Evolutionary conservation across 2,113 vertebrate genomes (phyloP), one percentile per base, ranked within the genome.

Genomic region (Takifugu flavidus): DNA sequence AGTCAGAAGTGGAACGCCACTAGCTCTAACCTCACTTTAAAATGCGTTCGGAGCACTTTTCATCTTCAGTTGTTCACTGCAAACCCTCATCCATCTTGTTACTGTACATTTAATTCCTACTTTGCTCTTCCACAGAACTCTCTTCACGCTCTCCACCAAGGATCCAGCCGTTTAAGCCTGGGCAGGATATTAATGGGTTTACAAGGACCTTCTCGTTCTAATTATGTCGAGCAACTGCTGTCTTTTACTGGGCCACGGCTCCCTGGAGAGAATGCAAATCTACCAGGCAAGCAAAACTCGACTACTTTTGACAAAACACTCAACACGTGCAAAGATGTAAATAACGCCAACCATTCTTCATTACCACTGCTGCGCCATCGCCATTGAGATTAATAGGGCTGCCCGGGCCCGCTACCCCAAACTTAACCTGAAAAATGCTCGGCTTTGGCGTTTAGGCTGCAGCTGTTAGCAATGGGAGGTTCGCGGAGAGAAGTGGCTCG

Each of bases 241-340:
- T 87, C 84, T 92, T 85, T 91, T 91, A 91, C 87, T 91, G 89
- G 90, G 91, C 84, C 89, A 90, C 15, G n/a, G 65, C 70, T 90
- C 89, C 87, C 88, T 2, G 53, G 83, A 85, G 90, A 77, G 83
- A 82, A 87, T 80, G 87, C 83, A 89, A 78, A 90, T 86, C 77
- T 83, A 90, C 86, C 84, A 90, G 80, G 83, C 84, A 87, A 88
- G 90, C 89, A 90, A 87, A 91, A 87, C 84, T 88, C 68, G 80
- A 86, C 89, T 88, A 82, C 85, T 90, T 91, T 89, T 90, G 86
- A 91, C 89, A 91, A 91, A 91, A 92, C 84, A 86, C 85, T 90
- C 86, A 78, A 87, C 45, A 47, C 86, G 85, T 42, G 69, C 77
- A 25, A 73, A 72, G 84, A 85, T 85, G 82, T 82, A 90, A 90